Base-by-base conservation (phyloP, 2,113 vertebrate genomes). In the Junco hyemalis region DNA sequence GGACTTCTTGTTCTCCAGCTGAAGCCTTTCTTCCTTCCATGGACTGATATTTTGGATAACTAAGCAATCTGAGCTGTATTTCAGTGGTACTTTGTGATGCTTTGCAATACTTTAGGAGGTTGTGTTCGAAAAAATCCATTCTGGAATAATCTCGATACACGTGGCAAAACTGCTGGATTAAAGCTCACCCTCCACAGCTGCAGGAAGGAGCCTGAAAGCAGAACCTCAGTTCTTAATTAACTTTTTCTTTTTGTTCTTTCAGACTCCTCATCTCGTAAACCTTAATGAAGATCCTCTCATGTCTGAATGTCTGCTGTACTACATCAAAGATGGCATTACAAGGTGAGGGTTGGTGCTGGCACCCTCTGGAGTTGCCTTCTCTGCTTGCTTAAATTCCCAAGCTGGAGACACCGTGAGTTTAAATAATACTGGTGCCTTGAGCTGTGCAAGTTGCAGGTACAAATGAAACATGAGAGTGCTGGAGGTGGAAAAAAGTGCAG, bases 191-290 rank as follows among this genome's bases (percentile, higher is more conserved):
- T 87, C 31, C 70, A 36, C 25, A 57, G 36, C 78, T 89, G 45
- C 19, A 25, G 74, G 63, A 88, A 69, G 51, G 45, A 63, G 21
- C 15, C 60, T 44, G 50, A 18, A 61, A 53, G 22, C 22, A 68
- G 59, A 6, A 48, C 9, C 26, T 68, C 59, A 40, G 11, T 53
- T 74, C 50, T 40, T 56, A 79, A 45, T 95, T 76, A 95, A 60
- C 16, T 28, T 81, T 35, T 53, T 81, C 12, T 86, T 68, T 91
- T 66, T 86, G 94, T 89, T 97, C 50, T 93, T 96, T 71, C 97
- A 99, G 99, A 99, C 99, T 45, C 99, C 99, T 91, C 99, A 99
- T 96, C 98, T 99, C 80, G 99, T 99, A 81, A 99, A 99, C 97
- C 98, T 99, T 94, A 99, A 99, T 44, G 99, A 99, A 97, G 99